A percentile compares a stretch with the other conserved stretches of the same genome.
phyloP scores from a whole-genome alignment of 2,797 vertebrate genomes.

The Paratrypauchen microcephalus region DNA sequence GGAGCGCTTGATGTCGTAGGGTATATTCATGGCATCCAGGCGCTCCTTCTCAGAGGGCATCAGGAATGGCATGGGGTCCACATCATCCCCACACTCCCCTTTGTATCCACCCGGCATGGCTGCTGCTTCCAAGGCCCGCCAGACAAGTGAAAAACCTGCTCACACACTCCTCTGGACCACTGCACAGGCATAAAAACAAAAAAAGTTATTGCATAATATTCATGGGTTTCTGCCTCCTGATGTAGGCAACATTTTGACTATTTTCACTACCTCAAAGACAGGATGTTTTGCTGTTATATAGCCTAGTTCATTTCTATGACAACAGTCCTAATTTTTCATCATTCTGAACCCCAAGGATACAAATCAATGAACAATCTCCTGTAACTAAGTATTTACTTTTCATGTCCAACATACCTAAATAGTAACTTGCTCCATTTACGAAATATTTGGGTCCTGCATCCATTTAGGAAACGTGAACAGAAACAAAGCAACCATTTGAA shows the following conservation, averaged over 20 bases:
- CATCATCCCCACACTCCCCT: slow-evolving; percentile 66
- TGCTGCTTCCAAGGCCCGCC: slow-evolving; percentile 32
- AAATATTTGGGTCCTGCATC: background rate
- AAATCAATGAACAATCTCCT: background rate
- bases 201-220: background rate
- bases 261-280: too few relatives aligned
- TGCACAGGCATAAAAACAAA: slow-evolving; percentile 11
- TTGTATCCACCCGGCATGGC: slow-evolving; percentile 64
- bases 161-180: slow-evolving; percentile 20
- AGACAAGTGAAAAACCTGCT: slow-evolving; percentile 25
- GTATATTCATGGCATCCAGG: slow-evolving; percentile 64
- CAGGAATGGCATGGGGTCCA: slow-evolving; percentile 73
- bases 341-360: background rate
- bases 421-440: background rate
- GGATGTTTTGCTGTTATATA: too few relatives aligned
- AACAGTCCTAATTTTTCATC: too few relatives aligned
- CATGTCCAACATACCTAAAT: background rate
- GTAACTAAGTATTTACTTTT: background rate
- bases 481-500: too few relatives aligned
- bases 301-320: too few relatives aligned
- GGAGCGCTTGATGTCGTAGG: slow-evolving; percentile 73
- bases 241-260: too few relatives aligned
- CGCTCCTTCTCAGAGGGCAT: slow-evolving; percentile 66
- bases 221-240: too few relatives aligned
- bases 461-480: too few relatives aligned